Percentiles rank a stretch among this genome's conserved stretches.
Evolutionary conservation across 2,888 invertebrate species (phyloP).

Genomic region (Pyrocoelia pectoralis): DNA sequence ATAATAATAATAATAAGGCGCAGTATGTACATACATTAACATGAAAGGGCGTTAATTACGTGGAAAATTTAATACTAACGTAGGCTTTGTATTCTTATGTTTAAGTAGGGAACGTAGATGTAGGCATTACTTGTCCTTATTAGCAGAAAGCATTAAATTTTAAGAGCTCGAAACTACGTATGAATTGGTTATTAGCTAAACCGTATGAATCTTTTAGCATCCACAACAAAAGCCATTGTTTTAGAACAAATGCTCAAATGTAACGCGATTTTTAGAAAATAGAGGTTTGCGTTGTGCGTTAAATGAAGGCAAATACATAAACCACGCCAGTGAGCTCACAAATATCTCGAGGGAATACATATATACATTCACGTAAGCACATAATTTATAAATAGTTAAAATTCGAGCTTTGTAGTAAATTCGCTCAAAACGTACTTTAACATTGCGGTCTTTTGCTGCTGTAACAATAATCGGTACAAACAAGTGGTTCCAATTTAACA

Average conservation of each 20-base stretch:
- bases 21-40: no score
- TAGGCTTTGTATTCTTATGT: background rate
- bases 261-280: constrained; percentile 8
- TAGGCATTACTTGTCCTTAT: background rate
- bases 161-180: background rate
- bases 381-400: background rate
- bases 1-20: no score
- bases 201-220: constrained; percentile 1
- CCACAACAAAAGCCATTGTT: constrained; percentile 7
- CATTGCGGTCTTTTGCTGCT: background rate
- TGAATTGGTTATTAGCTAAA: constrained; percentile 1
- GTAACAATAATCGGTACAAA: background rate
- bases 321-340: background rate
- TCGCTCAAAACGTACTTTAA: background rate
- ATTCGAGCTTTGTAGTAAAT: background rate
- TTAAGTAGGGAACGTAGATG: background rate
- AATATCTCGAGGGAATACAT: constrained; percentile 5
- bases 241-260: constrained; percentile 6
- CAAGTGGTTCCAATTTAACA: background rate
- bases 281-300: constrained; percentile 4
- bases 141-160: background rate
- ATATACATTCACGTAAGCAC: background rate
- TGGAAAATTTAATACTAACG: background rate
- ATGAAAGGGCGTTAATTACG: background rate
- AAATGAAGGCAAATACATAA: background rate